Conservation (phyloP, 2,888 invertebrate genomes). For the Rhorus exstirpatorius region DNA sequence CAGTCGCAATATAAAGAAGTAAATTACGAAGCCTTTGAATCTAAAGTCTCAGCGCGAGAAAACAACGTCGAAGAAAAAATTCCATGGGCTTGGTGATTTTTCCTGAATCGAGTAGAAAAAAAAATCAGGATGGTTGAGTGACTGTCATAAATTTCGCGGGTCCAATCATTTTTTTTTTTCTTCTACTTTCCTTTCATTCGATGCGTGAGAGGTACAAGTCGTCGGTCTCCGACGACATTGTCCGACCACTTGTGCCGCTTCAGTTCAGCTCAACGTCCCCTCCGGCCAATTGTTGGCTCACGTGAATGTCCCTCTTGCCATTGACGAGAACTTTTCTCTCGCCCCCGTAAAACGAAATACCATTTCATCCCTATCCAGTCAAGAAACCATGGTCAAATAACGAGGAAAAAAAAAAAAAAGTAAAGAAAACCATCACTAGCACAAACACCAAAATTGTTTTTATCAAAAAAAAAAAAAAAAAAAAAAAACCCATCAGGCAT, state of each 20-base stretch:
- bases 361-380: constrained; percentile 24
- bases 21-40: no score
- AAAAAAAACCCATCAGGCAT: no score
- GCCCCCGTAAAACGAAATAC: constrained; percentile 9
- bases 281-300: constrained; percentile 68
- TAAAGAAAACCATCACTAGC: background rate
- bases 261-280: constrained; percentile 59
- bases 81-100: background rate
- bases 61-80: background rate
- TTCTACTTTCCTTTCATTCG: constrained; percentile 38
- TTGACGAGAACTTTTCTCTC: constrained; percentile 30
- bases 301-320: constrained; percentile 25
- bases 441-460: constrained; percentile 5
- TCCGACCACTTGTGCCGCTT: constrained; percentile 57
- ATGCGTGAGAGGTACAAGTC: background rate
- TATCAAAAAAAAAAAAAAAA: no score
- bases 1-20: no score
- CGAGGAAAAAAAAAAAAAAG: constrained; percentile 14
- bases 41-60: no score
- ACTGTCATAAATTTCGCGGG: constrained; percentile 12
- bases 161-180: constrained; percentile 20
- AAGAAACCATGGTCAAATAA: constrained; percentile 48
- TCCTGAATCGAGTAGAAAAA: background rate
- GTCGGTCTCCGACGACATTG: constrained; percentile 18
- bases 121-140: background rate